Base-by-base conservation (phyloP, 2,113 vertebrate species). In the Nycticorax nycticorax region DNA sequence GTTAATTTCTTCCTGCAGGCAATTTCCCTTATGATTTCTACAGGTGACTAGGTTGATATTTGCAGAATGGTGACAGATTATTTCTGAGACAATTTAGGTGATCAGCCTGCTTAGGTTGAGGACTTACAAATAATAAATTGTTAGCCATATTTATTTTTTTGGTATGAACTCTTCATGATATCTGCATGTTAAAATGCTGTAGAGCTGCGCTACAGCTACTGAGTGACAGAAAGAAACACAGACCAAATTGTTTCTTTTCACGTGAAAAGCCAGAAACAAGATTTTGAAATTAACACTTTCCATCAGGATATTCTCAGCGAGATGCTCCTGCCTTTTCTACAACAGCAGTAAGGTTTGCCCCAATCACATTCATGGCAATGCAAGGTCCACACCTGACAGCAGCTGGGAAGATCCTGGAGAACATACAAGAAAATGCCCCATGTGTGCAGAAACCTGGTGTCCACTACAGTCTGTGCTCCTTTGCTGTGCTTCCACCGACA, bases 381-480 rank as follows among this genome's bases (percentile, higher is more conserved):
- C 28, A 47, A 87, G 14, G 27, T 12, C 71, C 48, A 57, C 9
- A 52, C 9, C 53, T 45, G 32, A n/a, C 18, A 86, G 52, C 32
- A 77, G 2, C 26, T 68, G 59, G 12, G 35, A 45, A 73, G 20
- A 53, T 43, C 10, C 16, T 7, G 33, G 11, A 16, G 17, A 75
- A 50, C 7, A 5, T 14, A 23, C 3, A 55, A 53, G 32, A 28
- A 87, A 88, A n/a, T 6, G 8, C 10, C 17, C 15, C 11, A 23
- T 3, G 3, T 2, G 2, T 18, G 45, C 43, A 59, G 67, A 45
- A 79, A 48, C 27, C 35, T 33, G 11, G 12, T 0, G 0, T 27
- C 60, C 45, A 12, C 27, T 28, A 17, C 62, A 79, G 20, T 10
- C 14, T 57, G 0, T 2, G 55, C 14, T 15, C 41, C 39, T 62